Percentiles rank a stretch among this genome's conserved stretches.
Conservation (phyloP, 2,888 invertebrate species). For the Lasioglossum marginatum region DNA sequence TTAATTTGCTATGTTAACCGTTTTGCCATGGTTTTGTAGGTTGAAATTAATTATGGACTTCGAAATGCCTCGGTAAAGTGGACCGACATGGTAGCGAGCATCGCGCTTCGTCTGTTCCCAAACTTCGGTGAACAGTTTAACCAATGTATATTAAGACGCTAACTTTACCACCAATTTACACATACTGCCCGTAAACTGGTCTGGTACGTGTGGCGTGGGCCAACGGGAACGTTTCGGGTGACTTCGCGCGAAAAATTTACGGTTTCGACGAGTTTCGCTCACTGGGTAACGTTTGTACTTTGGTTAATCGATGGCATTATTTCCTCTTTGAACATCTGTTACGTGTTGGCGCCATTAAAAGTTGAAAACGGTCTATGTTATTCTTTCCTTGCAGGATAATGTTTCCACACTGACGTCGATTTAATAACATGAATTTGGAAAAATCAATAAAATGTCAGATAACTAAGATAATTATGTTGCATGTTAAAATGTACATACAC, state of each 20-base stretch:
- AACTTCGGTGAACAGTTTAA: slow-evolving; percentile 73
- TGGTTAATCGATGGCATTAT: not conserved
- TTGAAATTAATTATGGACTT: slow-evolving; percentile 71
- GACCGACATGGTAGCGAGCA: slow-evolving; percentile 62
- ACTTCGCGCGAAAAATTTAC: slow-evolving; percentile 17
- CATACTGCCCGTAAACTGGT: slow-evolving; percentile 72
- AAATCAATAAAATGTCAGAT: not conserved
- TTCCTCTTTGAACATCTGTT: not conserved
- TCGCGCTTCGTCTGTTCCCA: slow-evolving; percentile 65
- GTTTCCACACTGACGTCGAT: not conserved
- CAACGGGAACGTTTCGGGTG: slow-evolving; percentile 17
- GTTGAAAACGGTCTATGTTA: not conserved
- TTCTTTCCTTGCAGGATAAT: not conserved
- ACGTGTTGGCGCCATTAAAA: not conserved
- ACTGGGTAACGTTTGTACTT: not conserved
- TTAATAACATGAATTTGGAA: not conserved
- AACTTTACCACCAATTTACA: slow-evolving; percentile 73
- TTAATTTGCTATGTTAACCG: slow-evolving; percentile 62
- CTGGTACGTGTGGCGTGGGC: slow-evolving; percentile 44
- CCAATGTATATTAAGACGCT: slow-evolving; percentile 75
- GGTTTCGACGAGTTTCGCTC: not conserved
- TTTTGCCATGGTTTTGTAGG: slow-evolving; percentile 56
- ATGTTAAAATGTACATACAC: no score
- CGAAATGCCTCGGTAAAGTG: slow-evolving; percentile 67
- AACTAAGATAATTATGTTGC: no score